Conservation (phyloP, 2,888 invertebrate species). For the Trichogramma dendrolimi region DNA sequence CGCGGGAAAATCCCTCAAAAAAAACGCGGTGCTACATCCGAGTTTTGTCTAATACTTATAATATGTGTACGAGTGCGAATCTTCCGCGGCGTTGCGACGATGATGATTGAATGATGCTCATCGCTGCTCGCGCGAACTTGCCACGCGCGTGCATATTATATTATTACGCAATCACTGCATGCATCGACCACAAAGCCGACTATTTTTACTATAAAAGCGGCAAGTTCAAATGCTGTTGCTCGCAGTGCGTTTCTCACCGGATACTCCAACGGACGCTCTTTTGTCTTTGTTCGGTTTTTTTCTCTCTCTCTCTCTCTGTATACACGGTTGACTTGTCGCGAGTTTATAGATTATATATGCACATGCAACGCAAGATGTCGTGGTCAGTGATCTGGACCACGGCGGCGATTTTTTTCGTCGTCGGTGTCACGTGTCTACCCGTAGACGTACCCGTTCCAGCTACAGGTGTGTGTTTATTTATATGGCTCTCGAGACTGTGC, state of each 20-base stretch:
- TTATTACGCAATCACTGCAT: conserved; percentile 19
- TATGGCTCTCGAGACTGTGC: background rate
- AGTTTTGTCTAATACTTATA: no score
- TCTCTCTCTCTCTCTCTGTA: background rate
- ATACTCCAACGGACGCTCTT: conserved; percentile 7
- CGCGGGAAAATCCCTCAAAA: no score
- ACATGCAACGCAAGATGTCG: conserved; percentile 29
- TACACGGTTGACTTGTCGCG: background rate
- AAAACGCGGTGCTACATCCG: no score
- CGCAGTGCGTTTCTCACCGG: conserved; percentile 20
- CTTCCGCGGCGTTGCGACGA: no score
- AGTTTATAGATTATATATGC: no score
- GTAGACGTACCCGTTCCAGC: conserved; percentile 12
- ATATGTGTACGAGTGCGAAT: no score
- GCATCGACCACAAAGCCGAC: background rate
- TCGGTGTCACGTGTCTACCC: conserved; percentile 25
- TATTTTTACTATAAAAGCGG: conserved; percentile 42
- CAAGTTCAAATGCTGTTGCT: conserved; percentile 41
- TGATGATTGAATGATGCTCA: no score
- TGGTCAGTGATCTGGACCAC: conserved; percentile 31
- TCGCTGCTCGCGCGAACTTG: no score
- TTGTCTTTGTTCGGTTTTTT: background rate
- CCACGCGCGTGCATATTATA: no score
- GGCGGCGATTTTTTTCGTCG: conserved; percentile 35
- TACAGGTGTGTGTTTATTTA: conserved; percentile 14